Conservation (phyloP, 2,797 vertebrate genomes). For the Paedocypris micromegethes region DNA sequence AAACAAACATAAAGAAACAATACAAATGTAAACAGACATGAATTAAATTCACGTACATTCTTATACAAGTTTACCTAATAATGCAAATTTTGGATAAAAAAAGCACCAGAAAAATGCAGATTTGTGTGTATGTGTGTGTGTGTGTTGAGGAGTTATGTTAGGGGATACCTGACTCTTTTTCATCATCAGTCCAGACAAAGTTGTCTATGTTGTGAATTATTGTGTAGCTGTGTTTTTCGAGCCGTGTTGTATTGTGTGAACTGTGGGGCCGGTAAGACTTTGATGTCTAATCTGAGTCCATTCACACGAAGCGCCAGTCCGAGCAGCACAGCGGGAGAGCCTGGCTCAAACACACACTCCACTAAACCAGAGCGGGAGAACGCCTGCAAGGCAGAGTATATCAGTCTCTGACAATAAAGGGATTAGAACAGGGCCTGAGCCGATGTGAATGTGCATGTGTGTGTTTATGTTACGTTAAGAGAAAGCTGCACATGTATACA, state of each 20-base stretch:
- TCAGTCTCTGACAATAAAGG: conserved; percentile 43
- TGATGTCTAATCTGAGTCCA: conserved; percentile 55
- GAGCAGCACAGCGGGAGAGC: conserved; percentile 42
- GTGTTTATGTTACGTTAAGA: conserved; percentile 23
- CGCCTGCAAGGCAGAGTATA: conserved; percentile 36
- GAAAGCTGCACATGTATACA: not conserved
- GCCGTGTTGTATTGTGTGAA: conserved; percentile 10
- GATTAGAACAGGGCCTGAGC: conserved; percentile 37
- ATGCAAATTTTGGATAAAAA: too few relatives aligned
- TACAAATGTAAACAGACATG: too few relatives aligned
- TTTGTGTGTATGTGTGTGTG: not conserved
- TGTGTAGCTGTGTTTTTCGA: conserved; percentile 1
- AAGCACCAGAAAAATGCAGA: too few relatives aligned
- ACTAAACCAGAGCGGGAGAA: conserved; percentile 28
- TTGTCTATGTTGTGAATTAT: not conserved
- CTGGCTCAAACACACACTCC: conserved; percentile 22
- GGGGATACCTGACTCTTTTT: too few relatives aligned
- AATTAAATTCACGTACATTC: too few relatives aligned
- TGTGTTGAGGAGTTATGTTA: conserved; percentile 1
- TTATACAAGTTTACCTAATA: too few relatives aligned
- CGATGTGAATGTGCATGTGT: conserved; percentile 22
- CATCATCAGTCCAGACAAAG: not conserved
- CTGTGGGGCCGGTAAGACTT: conserved; percentile 36
- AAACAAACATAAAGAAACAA: too few relatives aligned
- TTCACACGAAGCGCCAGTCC: conserved; percentile 41